These are phyloP conservation scores for Leptonema lineaticorne DNA, from an alignment of 1,140 invertebrate genomes.

Conservation along the genomic window DNA sequence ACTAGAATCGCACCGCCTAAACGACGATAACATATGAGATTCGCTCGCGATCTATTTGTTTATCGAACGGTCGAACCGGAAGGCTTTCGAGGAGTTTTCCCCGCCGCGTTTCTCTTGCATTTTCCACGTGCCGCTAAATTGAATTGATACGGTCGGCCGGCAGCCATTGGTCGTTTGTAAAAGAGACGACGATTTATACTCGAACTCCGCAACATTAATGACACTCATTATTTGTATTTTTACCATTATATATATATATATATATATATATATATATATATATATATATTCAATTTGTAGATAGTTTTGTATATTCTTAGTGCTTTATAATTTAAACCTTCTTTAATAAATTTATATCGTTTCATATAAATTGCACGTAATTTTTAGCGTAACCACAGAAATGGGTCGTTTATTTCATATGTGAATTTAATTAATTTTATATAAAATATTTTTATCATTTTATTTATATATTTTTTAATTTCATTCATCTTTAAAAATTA, in stretches of 20 bases:
- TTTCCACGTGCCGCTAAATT: slow-evolving; percentile 25
- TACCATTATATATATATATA: neutral
- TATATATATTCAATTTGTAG: neutral
- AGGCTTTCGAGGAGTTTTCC: neutral
- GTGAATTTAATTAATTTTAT: too few relatives aligned
- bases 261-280: neutral
- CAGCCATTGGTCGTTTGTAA: slow-evolving; percentile 8
- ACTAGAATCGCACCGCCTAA: too few relatives aligned
- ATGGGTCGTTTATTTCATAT: too few relatives aligned
- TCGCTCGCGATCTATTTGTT: neutral
- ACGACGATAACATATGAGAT: neutral
- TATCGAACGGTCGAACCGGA: neutral
- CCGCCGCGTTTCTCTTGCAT: neutral
- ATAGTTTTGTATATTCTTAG: neutral
- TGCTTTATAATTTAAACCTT: neutral
- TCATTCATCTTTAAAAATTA: too few relatives aligned
- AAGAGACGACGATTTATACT: neutral
- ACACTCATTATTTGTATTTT: neutral
- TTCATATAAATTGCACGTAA: too few relatives aligned
- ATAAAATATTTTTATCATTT: too few relatives aligned
- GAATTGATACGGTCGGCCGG: slow-evolving; percentile 35
- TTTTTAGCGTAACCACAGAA: too few relatives aligned
- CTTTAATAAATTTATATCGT: too few relatives aligned
- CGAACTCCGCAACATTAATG: neutral
- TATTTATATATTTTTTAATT: too few relatives aligned